phyloP scores from a whole-genome alignment of 2,113 vertebrate species.

The Tiliqua scincoides region DNA sequence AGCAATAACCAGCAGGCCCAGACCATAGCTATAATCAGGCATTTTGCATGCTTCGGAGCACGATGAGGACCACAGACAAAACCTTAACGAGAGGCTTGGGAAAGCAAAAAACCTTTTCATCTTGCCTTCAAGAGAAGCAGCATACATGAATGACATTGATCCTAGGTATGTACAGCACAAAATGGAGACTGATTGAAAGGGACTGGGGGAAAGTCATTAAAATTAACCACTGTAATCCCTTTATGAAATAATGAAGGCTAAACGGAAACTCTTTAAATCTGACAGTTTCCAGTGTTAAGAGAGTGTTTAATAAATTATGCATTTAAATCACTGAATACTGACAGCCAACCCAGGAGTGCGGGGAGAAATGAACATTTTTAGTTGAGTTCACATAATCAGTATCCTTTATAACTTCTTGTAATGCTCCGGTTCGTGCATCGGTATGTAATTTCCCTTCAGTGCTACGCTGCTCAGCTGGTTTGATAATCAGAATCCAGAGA shows the following conservation, averaged over 20 bases:
- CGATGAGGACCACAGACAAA: slow-evolving; percentile 1
- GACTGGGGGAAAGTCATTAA: slow-evolving; percentile 29
- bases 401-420: slow-evolving; percentile 26
- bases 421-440: slow-evolving; percentile 30
- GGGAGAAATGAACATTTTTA: slow-evolving; percentile 36
- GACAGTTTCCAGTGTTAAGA: slow-evolving; percentile 30
- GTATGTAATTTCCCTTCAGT: neutral
- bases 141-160: neutral
- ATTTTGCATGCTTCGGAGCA: neutral
- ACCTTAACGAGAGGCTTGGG: neutral
- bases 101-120: neutral
- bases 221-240: slow-evolving; percentile 19
- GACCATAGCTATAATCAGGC: neutral
- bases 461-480: slow-evolving; percentile 23
- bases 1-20: accelerated
- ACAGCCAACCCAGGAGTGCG: neutral
- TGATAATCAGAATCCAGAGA: neutral
- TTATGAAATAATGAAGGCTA: slow-evolving; percentile 32
- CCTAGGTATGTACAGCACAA: neutral
- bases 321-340: slow-evolving; percentile 51
- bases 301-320: slow-evolving; percentile 50
- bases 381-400: slow-evolving; percentile 43
- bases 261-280: slow-evolving; percentile 37
- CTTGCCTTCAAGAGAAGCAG: slow-evolving; percentile 15
- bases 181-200: neutral